Evolutionary conservation across 2,888 invertebrate genomes (phyloP).

Genomic region (Xylota segnis): DNA sequence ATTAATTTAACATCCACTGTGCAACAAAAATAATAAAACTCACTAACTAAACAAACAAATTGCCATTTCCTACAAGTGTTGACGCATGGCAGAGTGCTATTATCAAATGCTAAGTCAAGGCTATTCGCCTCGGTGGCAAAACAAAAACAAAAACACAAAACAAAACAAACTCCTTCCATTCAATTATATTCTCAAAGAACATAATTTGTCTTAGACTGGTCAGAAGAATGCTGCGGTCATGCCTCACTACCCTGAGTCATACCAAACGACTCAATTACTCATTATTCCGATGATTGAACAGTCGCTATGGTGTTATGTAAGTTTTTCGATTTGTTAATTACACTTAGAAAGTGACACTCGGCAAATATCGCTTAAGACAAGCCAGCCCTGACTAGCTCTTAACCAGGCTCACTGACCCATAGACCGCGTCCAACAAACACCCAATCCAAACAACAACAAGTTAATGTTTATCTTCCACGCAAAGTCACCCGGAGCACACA

Average conservation of each 20-base stretch:
- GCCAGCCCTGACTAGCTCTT: background rate
- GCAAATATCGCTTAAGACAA: background rate
- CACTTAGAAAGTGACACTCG: constrained; percentile 1
- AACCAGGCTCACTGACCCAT: constrained; percentile 43
- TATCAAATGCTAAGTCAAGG: constrained; percentile 27
- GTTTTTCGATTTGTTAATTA: background rate
- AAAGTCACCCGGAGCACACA: constrained; percentile 12
- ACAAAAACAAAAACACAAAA: constrained; percentile 3
- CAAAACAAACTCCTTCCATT: constrained; percentile 2
- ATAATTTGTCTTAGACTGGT: constrained; percentile 4
- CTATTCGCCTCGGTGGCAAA: constrained; percentile 26
- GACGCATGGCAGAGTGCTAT: constrained; percentile 34
- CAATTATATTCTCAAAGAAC: constrained; percentile 8
- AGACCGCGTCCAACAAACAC: constrained; percentile 4
- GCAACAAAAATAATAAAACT: constrained; percentile 1
- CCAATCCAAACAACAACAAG: constrained; percentile 1
- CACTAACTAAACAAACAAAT: background rate
- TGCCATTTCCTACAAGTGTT: constrained; percentile 20
- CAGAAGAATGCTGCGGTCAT: background rate
- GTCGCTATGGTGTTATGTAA: background rate
- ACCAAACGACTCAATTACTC: constrained; percentile 21
- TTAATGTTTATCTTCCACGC: constrained; percentile 6
- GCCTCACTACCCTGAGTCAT: constrained; percentile 11
- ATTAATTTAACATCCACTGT: background rate
- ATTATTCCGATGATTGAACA: constrained; percentile 10